Conservation (phyloP, 2,113 vertebrate genomes). For the Agapornis roseicollis region DNA sequence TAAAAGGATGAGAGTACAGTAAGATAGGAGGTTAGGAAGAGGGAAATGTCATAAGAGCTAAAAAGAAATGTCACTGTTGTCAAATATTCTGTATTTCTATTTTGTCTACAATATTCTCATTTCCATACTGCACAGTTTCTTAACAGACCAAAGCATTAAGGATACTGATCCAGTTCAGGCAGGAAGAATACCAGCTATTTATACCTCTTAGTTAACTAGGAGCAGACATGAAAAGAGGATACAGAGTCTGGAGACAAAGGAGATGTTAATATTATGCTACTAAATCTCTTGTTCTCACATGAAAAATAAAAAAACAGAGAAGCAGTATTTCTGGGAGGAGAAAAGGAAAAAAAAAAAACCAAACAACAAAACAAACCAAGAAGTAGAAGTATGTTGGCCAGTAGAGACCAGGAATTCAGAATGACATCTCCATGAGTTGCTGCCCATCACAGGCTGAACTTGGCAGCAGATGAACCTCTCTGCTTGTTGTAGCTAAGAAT, state of each 20-base stretch:
- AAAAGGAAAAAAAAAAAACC: neutral
- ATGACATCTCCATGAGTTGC: neutral
- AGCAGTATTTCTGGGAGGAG: neutral
- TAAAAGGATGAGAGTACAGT: neutral
- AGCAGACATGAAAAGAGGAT: neutral
- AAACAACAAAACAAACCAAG: too few relatives aligned
- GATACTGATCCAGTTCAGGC: neutral
- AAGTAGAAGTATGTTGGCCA: neutral
- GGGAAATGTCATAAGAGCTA: neutral
- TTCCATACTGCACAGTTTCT: neutral
- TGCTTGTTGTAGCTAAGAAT: neutral
- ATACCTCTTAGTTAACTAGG: neutral
- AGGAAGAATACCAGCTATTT: neutral
- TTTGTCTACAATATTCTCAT: neutral
- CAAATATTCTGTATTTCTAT: neutral
- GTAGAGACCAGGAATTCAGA: neutral
- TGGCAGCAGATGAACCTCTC: neutral
- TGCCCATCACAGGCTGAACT: fast-evolving
- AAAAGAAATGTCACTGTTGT: neutral
- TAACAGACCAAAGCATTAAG: neutral
- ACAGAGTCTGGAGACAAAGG: neutral
- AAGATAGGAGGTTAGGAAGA: neutral
- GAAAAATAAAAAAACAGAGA: neutral
- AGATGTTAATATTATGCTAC: neutral
- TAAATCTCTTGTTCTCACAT: neutral